These are phyloP conservation scores for Chaetogeoica ovagalla DNA, from an alignment of 2,888 invertebrate genomes.

Conservation along the genomic window DNA sequence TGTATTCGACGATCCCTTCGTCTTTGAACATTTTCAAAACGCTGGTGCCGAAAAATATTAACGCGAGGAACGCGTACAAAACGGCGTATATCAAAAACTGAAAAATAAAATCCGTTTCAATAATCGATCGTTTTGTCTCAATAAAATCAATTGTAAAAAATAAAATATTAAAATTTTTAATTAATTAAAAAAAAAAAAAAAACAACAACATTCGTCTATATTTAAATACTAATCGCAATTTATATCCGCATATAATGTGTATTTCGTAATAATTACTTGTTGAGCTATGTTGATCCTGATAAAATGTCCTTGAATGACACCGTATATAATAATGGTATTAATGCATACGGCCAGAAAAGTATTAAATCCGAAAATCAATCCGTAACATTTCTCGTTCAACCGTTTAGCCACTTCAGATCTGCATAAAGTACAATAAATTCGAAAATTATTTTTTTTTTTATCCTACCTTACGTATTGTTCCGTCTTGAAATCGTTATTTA, in stretches of 20 bases:
- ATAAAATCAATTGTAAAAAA: too few species aligned
- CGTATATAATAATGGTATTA: constrained; percentile 47
- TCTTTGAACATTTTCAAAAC: constrained; percentile 30
- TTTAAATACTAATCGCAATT: neutral
- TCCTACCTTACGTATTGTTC: neutral
- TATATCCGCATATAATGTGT: neutral
- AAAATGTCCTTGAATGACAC: constrained; percentile 53
- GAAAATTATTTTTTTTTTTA: neutral
- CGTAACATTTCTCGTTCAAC: constrained; percentile 53
- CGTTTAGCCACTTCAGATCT: constrained; percentile 54
- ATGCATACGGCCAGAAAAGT: constrained; percentile 52
- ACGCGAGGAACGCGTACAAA: constrained; percentile 15
- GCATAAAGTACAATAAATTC: neutral
- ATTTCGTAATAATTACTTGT: constrained; percentile 39
- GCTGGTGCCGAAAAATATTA: constrained; percentile 21
- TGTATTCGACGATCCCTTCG: constrained; percentile 44
- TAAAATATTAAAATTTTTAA: too few species aligned
- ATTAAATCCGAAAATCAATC: constrained; percentile 54
- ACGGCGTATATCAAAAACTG: constrained; percentile 45
- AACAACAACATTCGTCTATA: neutral
- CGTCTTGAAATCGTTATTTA: neutral
- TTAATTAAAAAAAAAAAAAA: too few species aligned
- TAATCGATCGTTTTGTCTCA: too few species aligned
- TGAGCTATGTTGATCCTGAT: constrained; percentile 46
- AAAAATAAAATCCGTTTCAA: constrained; percentile 1